Evolutionary conservation across 2,888 invertebrate genomes (phyloP).

Genomic region (Hydriomena furcata): DNA sequence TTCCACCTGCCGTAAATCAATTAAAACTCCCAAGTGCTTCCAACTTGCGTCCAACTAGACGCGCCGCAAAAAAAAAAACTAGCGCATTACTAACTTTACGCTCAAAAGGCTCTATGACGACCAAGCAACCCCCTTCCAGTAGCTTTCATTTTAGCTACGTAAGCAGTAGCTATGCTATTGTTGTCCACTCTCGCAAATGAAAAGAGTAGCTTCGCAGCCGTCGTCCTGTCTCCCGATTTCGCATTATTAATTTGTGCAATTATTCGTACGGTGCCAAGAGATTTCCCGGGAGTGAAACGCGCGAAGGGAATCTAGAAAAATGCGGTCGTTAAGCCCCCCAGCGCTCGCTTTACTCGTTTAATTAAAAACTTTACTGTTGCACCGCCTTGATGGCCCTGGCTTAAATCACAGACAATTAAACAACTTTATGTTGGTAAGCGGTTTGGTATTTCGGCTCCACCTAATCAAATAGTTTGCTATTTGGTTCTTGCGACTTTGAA

Average conservation of each 20-base stretch:
- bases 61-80: conserved; percentile 43
- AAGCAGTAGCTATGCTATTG: conserved; percentile 49
- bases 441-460: conserved; percentile 14
- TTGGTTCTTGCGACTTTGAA: conserved; percentile 16
- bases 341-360: conserved; percentile 61
- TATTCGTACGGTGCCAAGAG: conserved; percentile 66
- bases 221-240: conserved; percentile 54
- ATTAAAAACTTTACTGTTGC: conserved; percentile 77
- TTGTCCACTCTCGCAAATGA: conserved; percentile 55
- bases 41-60: conserved; percentile 38
- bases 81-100: conserved; percentile 38
- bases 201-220: conserved; percentile 46
- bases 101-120: conserved; percentile 24
- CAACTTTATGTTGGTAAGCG: conserved; percentile 25
- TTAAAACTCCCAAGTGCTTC: conserved; percentile 58
- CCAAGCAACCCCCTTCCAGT: conserved; percentile 28
- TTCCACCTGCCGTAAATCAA: conserved; percentile 60
- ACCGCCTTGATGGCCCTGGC: conserved; percentile 51
- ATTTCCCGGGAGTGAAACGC: conserved; percentile 66
- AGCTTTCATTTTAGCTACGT: conserved; percentile 43
- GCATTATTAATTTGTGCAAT: conserved; percentile 74
- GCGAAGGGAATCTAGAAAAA: conserved; percentile 73
- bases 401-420: conserved; percentile 47
- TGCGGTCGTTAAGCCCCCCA: conserved; percentile 69
- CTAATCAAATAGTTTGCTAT: conserved; percentile 20